Conservation (phyloP, 2,888 invertebrate species). For the Spisula solida region DNA sequence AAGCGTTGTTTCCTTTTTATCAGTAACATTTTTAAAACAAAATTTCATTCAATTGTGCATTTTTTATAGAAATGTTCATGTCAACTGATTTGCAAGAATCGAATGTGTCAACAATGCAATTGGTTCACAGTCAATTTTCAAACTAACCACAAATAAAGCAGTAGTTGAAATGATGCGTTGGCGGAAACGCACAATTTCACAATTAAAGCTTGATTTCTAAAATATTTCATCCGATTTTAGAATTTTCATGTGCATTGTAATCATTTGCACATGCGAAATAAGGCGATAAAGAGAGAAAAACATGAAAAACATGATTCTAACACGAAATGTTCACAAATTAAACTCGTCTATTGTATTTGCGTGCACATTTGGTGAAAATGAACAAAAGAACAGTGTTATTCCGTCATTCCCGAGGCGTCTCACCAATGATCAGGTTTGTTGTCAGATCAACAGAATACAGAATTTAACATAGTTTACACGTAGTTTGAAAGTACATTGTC, state of each 20-base stretch:
- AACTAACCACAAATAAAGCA: not conserved
- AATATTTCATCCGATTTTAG: slow-evolving; percentile 15
- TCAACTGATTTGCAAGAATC: not conserved
- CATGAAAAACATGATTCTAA: slow-evolving; percentile 10
- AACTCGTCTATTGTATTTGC: not conserved
- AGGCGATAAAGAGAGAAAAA: slow-evolving; percentile 1
- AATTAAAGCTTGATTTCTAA: not conserved
- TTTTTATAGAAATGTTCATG: slow-evolving; percentile 7
- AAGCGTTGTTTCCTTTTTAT: not conserved
- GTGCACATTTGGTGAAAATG: slow-evolving; percentile 3
- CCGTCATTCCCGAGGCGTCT: not conserved
- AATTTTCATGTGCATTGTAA: not conserved
- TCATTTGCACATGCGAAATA: not conserved
- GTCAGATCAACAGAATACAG: too few relatives aligned
- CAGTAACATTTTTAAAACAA: not conserved
- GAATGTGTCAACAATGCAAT: slow-evolving; percentile 23
- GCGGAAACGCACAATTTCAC: slow-evolving; percentile 20
- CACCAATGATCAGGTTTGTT: not conserved
- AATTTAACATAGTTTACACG: too few relatives aligned
- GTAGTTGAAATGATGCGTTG: not conserved
- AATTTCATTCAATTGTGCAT: not conserved
- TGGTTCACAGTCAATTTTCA: slow-evolving; percentile 16
- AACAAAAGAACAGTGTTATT: not conserved
- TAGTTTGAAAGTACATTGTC: too few relatives aligned
- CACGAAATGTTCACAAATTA: slow-evolving; percentile 4